Evolutionary conservation across 2,797 vertebrate genomes (phyloP), one percentile per base, ranked within the genome.

Genomic region (Vireo griseus): DNA sequence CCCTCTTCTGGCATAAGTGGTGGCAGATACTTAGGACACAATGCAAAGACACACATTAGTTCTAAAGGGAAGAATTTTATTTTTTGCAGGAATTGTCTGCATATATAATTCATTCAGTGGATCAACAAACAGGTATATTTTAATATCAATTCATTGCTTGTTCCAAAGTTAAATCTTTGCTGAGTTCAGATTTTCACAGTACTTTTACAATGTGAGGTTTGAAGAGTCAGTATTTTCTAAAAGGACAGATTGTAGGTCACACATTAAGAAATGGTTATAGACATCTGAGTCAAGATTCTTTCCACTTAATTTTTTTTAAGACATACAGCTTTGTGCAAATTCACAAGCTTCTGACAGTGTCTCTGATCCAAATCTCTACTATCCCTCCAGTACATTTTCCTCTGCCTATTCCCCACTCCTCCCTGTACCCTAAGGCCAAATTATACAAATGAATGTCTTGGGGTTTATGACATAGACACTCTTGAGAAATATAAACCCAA

Each of bases 401-500:
- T 89, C 71, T 58, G 80, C 39, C 55, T 76, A 68, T 73, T 59
- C 51, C 18, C 13, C 18, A 88, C 62, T 92, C 91, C 54, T 94
- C 76, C 59, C 67, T 79, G 55, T 69, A 59, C 33, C 95, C 63
- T 66, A 75, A 87, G 55, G 92, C 67, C 55, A 91, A 92, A 92
- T 94, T 87, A 89, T 93, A 72, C 66, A 93, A 93, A 93, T 92
- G 9, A 93, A 87, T 82, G 40, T 59, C 71, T 87, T 88, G 58
- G 16, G 2, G 6, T 95, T 95, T 91, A 83, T 76, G 82, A 80
- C 93, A 92, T 28, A 71, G 67, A 87, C 59, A 42, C 6, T 82
- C 37, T 85, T 93, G 77, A 89, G 86, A 95, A 96, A 94, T 81
- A 55, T 81, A 85, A 86, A 90, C 22, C 59, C 71, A 48, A 92